Conservation (phyloP, 2,113 vertebrate genomes). For the Ophiodon elongatus region DNA sequence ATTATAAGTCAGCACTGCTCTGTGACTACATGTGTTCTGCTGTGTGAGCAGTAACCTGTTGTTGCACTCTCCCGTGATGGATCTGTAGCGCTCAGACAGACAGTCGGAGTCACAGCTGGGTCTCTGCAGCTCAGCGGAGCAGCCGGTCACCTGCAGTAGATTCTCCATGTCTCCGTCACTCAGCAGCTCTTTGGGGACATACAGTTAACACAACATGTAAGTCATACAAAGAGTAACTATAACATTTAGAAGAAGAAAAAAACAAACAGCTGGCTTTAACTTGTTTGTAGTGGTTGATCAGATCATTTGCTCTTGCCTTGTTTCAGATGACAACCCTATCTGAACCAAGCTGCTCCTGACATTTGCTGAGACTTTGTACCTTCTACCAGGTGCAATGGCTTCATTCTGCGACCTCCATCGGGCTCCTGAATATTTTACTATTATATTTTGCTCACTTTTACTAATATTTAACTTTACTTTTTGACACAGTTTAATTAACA, state of each 20-base stretch:
- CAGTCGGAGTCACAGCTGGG: constrained; percentile 79
- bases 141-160: constrained; percentile 82
- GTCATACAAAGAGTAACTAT: background rate
- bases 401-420: background rate
- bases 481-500: no score
- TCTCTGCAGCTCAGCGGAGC: constrained; percentile 74
- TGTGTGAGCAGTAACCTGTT: constrained; percentile 78
- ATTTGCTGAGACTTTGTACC: background rate
- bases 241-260: background rate
- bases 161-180: constrained; percentile 76
- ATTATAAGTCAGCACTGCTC: rapidly evolving
- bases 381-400: background rate
- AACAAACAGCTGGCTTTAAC: background rate
- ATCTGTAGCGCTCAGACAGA: constrained; percentile 83
- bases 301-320: background rate
- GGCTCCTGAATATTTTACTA: background rate
- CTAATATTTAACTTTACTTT: no score
- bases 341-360: background rate
- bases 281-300: background rate
- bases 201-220: background rate
- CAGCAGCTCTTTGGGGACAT: constrained; percentile 76
- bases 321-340: background rate
- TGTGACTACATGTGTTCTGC: background rate
- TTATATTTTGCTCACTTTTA: background rate
- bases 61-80: constrained; percentile 85